phyloP scores from a whole-genome alignment of 2,888 invertebrate genomes.

The Exephanes ischioxanthus region DNA sequence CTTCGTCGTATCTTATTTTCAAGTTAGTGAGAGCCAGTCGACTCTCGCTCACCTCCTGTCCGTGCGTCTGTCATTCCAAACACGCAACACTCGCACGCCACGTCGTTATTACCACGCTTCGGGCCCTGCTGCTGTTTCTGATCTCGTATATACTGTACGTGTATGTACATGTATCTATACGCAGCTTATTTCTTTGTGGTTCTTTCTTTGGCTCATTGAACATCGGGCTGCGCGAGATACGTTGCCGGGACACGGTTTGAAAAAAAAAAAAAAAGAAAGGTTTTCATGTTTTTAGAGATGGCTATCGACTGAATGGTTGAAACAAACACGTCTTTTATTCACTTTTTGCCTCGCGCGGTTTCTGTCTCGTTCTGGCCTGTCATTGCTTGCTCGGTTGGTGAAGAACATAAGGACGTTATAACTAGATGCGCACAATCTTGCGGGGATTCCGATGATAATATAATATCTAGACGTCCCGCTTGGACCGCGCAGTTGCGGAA shows the following conservation, averaged over 20 bases:
- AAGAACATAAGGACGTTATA: conserved; percentile 4
- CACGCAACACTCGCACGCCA: conserved; percentile 82
- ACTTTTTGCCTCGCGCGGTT: background rate
- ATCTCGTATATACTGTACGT: background rate
- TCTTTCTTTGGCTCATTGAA: conserved; percentile 63
- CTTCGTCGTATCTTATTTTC: conserved; percentile 19
- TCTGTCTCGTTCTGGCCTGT: background rate
- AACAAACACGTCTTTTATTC: conserved; percentile 24
- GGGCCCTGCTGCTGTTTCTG: conserved; percentile 71
- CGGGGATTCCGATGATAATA: conserved; percentile 2
- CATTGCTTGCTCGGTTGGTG: background rate
- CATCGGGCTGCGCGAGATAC: conserved; percentile 21
- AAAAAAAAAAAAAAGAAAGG: background rate
- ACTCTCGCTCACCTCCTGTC: conserved; percentile 81
- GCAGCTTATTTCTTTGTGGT: conserved; percentile 34
- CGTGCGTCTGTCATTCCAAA: conserved; percentile 81
- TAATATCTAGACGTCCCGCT: background rate
- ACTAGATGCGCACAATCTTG: conserved; percentile 18
- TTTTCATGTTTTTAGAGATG: conserved; percentile 23
- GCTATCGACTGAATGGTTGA: conserved; percentile 20
- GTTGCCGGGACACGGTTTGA: background rate
- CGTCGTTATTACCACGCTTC: conserved; percentile 78
- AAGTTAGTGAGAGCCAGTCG: conserved; percentile 49
- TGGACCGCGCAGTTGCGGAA: background rate
- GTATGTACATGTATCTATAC: conserved; percentile 2